Conservation (phyloP, 2,797 vertebrate species). For the Brachymystax lenok region DNA sequence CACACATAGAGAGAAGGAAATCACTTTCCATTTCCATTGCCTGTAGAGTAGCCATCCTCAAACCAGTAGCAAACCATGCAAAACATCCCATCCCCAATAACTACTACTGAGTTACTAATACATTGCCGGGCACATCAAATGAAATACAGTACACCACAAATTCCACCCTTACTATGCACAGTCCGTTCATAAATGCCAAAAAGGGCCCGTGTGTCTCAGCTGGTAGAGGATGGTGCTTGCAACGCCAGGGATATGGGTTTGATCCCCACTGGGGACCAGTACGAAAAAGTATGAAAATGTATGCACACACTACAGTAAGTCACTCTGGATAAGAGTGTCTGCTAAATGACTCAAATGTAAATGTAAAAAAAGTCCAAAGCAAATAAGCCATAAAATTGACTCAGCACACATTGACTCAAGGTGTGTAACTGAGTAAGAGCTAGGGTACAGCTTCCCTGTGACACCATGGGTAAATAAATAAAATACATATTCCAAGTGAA, state of each 20-base stretch:
- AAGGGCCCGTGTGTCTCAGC: no score
- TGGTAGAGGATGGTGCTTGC: no score
- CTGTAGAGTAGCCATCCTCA: not conserved
- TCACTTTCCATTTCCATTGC: no score
- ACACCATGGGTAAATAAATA: slow-evolving; percentile 31
- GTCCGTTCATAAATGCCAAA: no score
- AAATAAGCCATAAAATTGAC: slow-evolving; percentile 22
- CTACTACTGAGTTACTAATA: not conserved
- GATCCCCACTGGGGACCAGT: no score
- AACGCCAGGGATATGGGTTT: no score
- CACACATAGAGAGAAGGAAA: not conserved
- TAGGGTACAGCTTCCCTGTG: slow-evolving; percentile 17
- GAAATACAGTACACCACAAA: no score
- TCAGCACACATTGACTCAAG: slow-evolving; percentile 20
- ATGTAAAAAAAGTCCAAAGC: slow-evolving; percentile 19
- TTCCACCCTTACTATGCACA: no score
- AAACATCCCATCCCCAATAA: not conserved
- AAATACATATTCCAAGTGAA: slow-evolving; percentile 21
- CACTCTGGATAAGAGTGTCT: no score
- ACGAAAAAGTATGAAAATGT: no score
- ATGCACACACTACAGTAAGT: no score
- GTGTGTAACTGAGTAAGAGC: slow-evolving; percentile 23
- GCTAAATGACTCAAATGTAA: no score
- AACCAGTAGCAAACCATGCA: not conserved
- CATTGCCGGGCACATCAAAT: not conserved